Evolutionary conservation across 1,140 invertebrate genomes (phyloP).

Genomic region (Helicoverpa armigera): DNA sequence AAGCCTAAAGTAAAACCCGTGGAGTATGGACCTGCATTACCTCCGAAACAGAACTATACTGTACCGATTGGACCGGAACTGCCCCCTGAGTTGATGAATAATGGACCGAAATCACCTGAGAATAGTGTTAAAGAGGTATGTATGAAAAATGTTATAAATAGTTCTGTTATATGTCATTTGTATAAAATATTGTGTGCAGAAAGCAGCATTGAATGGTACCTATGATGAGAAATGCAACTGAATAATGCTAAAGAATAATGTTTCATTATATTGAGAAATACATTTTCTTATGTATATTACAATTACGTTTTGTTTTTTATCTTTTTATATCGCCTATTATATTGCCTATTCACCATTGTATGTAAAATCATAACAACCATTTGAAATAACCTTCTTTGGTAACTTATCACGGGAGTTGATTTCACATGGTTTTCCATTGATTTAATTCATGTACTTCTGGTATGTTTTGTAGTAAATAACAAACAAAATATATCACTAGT

Average conservation of each 20-base stretch:
- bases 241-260: conserved; percentile 46
- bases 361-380: conserved; percentile 22
- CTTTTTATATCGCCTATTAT: conserved; percentile 10
- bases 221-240: conserved; percentile 65
- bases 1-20: conserved; percentile 66
- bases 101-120: conserved; percentile 55
- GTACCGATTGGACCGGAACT: conserved; percentile 77
- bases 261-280: conserved; percentile 41
- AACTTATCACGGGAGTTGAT: conserved; percentile 25
- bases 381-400: conserved; percentile 53
- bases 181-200: background rate
- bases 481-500: conserved; percentile 58
- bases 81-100: conserved; percentile 61
- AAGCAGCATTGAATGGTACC: conserved; percentile 27
- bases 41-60: conserved; percentile 69
- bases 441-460: conserved; percentile 45
- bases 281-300: background rate
- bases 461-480: conserved; percentile 40
- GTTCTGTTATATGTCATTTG: background rate
- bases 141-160: conserved; percentile 9
- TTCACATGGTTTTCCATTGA: conserved; percentile 41
- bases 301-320: background rate
- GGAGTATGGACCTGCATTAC: conserved; percentile 74
- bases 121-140: conserved; percentile 54
- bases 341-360: background rate